These are phyloP conservation scores for Trichacis sp. DNA, from an alignment of 2,888 invertebrate species.

Conservation along the genomic window DNA sequence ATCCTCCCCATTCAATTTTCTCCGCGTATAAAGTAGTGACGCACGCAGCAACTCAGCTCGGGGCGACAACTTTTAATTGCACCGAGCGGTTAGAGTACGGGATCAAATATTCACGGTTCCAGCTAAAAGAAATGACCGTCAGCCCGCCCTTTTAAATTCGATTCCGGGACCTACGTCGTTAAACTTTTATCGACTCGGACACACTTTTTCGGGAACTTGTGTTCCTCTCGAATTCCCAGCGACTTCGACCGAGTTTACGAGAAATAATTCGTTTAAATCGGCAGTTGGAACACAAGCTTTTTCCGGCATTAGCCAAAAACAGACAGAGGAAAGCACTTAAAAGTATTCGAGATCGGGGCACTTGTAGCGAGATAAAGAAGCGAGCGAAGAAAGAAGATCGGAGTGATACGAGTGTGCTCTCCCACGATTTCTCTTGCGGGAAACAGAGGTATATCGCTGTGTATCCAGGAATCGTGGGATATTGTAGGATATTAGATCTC, in stretches of 20 bases:
- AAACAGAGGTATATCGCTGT: background rate
- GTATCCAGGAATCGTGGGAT: too few relatives aligned
- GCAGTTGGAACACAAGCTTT: slow-evolving; percentile 1
- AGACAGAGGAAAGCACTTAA: slow-evolving; percentile 42
- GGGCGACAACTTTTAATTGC: slow-evolving; percentile 1
- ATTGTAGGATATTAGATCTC: too few relatives aligned
- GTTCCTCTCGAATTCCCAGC: too few relatives aligned
- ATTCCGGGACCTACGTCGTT: too few relatives aligned
- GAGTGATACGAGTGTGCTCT: slow-evolving; percentile 26
- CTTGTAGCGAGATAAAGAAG: slow-evolving; percentile 18
- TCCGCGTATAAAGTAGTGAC: background rate
- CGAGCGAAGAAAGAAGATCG: slow-evolving; percentile 9
- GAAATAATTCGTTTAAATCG: slow-evolving; percentile 21
- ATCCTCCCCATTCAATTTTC: slow-evolving; percentile 4
- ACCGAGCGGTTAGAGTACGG: background rate
- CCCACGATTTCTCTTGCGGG: slow-evolving; percentile 9
- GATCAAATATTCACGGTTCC: background rate
- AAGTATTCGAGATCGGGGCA: slow-evolving; percentile 16
- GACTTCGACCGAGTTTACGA: background rate
- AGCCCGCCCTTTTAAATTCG: too few relatives aligned
- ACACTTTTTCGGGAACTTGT: background rate
- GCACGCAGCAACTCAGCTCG: background rate
- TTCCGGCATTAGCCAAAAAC: slow-evolving; percentile 12
- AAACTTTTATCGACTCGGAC: background rate
- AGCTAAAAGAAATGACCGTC: too few relatives aligned